These are phyloP conservation scores for Zosterops lateralis DNA, from an alignment of 2,113 vertebrate species.

Conservation along the genomic window DNA sequence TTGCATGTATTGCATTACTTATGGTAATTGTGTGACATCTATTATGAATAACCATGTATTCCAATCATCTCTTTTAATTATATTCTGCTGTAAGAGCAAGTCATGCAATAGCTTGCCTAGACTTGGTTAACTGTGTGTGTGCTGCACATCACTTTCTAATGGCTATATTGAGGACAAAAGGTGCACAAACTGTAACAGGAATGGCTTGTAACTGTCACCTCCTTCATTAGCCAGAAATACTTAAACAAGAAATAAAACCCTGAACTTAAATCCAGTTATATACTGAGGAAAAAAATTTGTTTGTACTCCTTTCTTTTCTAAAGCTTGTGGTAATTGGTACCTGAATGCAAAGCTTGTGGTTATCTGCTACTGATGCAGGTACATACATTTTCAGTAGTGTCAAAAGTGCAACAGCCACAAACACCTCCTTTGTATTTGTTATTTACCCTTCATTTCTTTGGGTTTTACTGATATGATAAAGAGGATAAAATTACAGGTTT, in stretches of 20 bases:
- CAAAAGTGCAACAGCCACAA: neutral
- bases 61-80: slow-evolving; percentile 75
- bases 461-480: neutral
- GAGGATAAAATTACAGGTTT: slow-evolving; percentile 8
- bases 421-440: neutral
- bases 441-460: neutral
- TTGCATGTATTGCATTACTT: slow-evolving; percentile 70
- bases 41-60: slow-evolving; percentile 75
- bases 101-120: slow-evolving; percentile 38
- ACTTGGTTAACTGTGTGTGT: slow-evolving; percentile 8
- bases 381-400: neutral
- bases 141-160: neutral
- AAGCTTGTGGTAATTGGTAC: neutral
- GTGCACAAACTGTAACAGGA: neutral
- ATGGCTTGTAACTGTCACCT: neutral
- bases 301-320: neutral
- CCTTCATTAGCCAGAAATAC: slow-evolving; percentile 11
- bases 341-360: neutral
- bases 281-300: neutral
- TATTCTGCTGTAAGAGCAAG: slow-evolving; percentile 49
- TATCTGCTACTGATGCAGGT: neutral
- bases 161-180: neutral
- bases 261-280: neutral
- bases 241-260: neutral
- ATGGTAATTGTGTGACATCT: slow-evolving; percentile 74